Base-by-base conservation (phyloP, 2,888 invertebrate species). In the Eurytoma adleriae region DNA sequence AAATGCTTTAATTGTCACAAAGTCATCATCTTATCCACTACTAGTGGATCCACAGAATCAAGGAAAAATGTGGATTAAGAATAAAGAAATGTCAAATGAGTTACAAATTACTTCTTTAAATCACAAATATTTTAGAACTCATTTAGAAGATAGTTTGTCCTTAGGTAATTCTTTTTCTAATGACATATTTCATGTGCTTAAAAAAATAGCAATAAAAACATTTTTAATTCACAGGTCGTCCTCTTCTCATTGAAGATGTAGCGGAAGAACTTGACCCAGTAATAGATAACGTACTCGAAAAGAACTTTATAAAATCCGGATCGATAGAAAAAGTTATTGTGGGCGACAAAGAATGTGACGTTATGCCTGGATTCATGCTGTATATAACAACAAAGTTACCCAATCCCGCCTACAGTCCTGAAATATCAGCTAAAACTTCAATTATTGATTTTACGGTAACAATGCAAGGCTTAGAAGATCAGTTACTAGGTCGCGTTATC, bases 361-460 rank as follows among this genome's bases (percentile, higher is more conserved):
- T 99, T 0, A 96, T 98, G 95, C 96, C 96, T 20, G 98, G 97
- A 0, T 99, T 99, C 88, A 96, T 96, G 95, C 92, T 99, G 3
- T 99, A 98, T 88, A 96, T 99, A 70, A 99, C 99, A 1, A 99
- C 99, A 0, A 99, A 99, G 91, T 91, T 99, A 75, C 97, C 98
- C 0, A 99, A 99, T 92, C 99, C 99, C 0, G 96, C 98, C 0
- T 99, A 98, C 91, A 98, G 98, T 16, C 99, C 99, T 0, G 99
- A 99, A 92, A 95, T 99, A 83, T 97, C 97, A 87, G 98, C 99
- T 0, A 98, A 98, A 90, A 98, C 98, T 0, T 97, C 98, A 0
- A 98, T 99, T 76, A 98, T 99, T 85, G 98, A 99, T 90, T 99
- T 99, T 88, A 99, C 99, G 0, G 99, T 99, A 0, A 99, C 99